Percentiles rank a stretch among this genome's conserved stretches.
These are phyloP conservation scores for Lepidurus apus DNA, from an alignment of 1,140 invertebrate species.

Conservation along the genomic window DNA sequence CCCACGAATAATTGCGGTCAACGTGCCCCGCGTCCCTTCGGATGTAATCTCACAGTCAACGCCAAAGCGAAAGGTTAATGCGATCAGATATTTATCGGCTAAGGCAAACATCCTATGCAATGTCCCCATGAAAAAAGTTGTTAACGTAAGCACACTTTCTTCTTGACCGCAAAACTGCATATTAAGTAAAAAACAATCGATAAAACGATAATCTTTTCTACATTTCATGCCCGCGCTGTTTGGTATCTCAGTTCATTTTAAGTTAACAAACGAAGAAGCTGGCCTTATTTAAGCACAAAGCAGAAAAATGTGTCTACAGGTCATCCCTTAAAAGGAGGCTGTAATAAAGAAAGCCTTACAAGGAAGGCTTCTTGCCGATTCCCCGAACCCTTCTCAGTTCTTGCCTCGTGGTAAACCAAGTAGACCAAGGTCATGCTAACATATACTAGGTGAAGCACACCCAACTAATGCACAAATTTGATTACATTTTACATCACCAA, in stretches of 20 bases:
- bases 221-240: too few relatives aligned
- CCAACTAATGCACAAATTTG: neutral
- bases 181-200: neutral
- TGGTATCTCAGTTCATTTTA: too few relatives aligned
- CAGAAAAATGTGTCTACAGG: neutral
- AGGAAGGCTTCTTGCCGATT: neutral
- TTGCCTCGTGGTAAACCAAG: neutral
- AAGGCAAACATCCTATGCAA: too few relatives aligned
- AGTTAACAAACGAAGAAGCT: neutral
- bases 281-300: neutral
- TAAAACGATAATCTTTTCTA: neutral
- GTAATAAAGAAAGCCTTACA: neutral
- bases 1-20: too few relatives aligned
- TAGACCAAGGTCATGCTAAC: neutral
- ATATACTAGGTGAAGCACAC: neutral
- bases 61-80: too few relatives aligned
- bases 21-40: too few relatives aligned
- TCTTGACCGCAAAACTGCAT: neutral
- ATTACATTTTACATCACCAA: neutral
- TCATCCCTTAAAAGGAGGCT: neutral
- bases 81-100: too few relatives aligned
- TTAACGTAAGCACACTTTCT: neutral
- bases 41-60: too few relatives aligned
- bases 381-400: neutral
- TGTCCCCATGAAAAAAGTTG: neutral